Base-by-base conservation (phyloP, 2,797 vertebrate species). In the Percopsis omiscomaycus region DNA sequence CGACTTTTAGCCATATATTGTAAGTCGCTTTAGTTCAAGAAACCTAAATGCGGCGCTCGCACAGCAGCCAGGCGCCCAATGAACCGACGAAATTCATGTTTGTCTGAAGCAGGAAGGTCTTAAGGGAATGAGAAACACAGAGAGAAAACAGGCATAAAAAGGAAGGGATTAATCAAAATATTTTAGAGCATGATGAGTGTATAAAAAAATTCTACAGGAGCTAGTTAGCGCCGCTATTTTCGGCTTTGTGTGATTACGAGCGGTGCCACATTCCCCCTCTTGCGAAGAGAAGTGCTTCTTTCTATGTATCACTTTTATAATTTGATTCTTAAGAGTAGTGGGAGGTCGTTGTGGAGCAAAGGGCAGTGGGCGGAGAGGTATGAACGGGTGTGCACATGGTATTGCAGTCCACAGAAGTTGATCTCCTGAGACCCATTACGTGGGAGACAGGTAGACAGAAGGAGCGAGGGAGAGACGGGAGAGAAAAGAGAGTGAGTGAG, bases 381-480 rank as follows among this genome's bases (percentile, higher is more conserved):
- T n/a, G 60, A 77, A 69, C 50, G 45, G 52, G 57, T 56, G 64
- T 59, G 51, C 61, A 59, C 12, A 66, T 59, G 63, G 66, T 54
- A 61, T 47, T 59, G 60, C 72, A 42, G 22, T 68, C 14, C 58
- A 53, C 5, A 32, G 51, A 32, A 49, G n/a, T 55, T 46, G 3
- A 15, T 74, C 74, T 69, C 47, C 49, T 45, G 63, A 67, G 61
- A 71, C 47, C 42, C 12, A 54, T 37, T 37, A 59, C 10, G 44
- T 55, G 46, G 47, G 47, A 30, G 29, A 3, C 3, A 32, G 28
- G 50, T 14, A 27, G 22, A 28, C 54, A 14, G 22, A n/a, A 28
- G 53, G 44, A 64, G 51, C 13, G 3, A 30, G n/a, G 9, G 44
- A 45, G 1, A 13, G 28, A 55, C 58, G 61, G 28, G 5, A 10